Base-by-base conservation (phyloP, 2,797 vertebrate species). In the Hirundo rustica region DNA sequence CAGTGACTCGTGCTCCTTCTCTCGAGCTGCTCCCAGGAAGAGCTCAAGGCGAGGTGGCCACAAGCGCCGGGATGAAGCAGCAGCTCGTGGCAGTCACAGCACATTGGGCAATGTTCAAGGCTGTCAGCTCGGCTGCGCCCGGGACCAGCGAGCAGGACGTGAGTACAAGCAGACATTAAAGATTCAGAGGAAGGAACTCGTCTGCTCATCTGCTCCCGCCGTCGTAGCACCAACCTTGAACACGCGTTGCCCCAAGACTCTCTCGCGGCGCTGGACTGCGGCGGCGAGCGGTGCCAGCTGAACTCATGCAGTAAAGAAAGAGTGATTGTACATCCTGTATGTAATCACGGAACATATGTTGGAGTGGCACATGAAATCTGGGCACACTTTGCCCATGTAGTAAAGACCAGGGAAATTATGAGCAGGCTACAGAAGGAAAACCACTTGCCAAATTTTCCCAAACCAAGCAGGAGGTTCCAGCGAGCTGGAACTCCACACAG, bases 381-480 rank as follows among this genome's bases (percentile, higher is more conserved):
- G 94, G 88, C 96, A 97, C 94, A n/a, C 96, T 96, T 95, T 75
- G 13, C 50, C 88, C 96, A 13, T 32, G 83, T 89, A 93, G 93
- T 95, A 96, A 95, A 97, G 93, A 92, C 90, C 71, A 7, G 94
- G 85, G 51, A 91, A 96, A 96, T 95, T 93, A 94, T 10, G 77
- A 74, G 70, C 96, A 67, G 87, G 96, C 93, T 94, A 75, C 95
- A 92, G 92, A 93, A 95, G 93, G 93, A 93, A 68, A 94, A 71
- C 60, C 22, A 96, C 45, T 90, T 90, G 95, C 92, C 94, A 96
- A 62, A 72, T 93, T 94, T 93, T 93, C 81, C 92, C 85, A 45
- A 93, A 95, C 91, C 91, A 93, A 96, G 95, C 96, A 96, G 89
- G 93, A 96, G 95, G 96, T 97, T 96, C 88, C 96, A 92, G 95